Evolutionary conservation across 2,797 vertebrate genomes (phyloP), one percentile per base, ranked within the genome.

Genomic region (Octomys mimax): DNA sequence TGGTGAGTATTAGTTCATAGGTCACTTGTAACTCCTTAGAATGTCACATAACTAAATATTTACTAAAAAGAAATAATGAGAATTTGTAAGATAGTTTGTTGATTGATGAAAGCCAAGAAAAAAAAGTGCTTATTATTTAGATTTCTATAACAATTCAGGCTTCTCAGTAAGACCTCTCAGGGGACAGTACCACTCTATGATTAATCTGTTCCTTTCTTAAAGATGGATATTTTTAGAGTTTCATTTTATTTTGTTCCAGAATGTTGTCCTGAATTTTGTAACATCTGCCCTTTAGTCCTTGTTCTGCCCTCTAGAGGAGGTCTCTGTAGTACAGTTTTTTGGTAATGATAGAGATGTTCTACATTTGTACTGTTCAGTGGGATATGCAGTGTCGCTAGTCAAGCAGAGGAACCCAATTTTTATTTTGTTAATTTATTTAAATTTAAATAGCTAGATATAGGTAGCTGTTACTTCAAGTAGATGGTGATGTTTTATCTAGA

Each of bases 1-100:
- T 64, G 99, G 99, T 99, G 49, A 97, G 98, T 96, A 94, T 62
- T 75, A 64, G 87, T 97, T 96, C 68, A 83, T 62, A 9, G 33
- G 18, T 84, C 31, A 77, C 49, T 86, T 93, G 11, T 78, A 68
- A 91, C 42, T 68, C 59, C 49, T 94, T 95, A 77, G 94, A 98
- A 96, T 91, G 82, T 82, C 81, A 18, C 62, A n/a, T 93, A 88
- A 86, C 59, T 87, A 81, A 77, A 94, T 86, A 94, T 81, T 97
- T 14, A 87, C 71, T 89, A 68, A 94, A 97, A 81, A 12, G 22
- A 19, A 42, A 26, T 83, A 79, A 80, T 59, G 33, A 78, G n/a
- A 75, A 83, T 94, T 95, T 89, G 84, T 78, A 42, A 91, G 28
- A 77, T 96, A 39, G 0, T 52, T 91, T 94, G 26, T 52, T 93